These are phyloP conservation scores for Myocastor coypus DNA, from an alignment of 2,113 vertebrate species.

Conservation along the genomic window DNA sequence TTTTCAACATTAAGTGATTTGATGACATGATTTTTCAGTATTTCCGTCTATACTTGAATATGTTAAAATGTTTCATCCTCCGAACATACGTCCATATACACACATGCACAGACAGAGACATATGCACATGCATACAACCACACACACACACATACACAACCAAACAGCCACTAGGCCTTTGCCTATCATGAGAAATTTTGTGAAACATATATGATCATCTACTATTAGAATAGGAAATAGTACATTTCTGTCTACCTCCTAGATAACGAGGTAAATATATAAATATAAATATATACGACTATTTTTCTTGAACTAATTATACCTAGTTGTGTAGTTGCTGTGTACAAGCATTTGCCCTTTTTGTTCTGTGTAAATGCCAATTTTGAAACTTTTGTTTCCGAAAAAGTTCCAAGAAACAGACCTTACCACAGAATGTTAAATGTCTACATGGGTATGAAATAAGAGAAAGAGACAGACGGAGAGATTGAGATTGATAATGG, in stretches of 20 bases:
- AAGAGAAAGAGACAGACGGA: neutral
- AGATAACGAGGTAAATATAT: neutral
- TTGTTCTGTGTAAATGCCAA: neutral
- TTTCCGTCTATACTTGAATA: conserved; percentile 13
- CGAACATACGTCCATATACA: neutral
- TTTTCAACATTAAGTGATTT: conserved; percentile 32
- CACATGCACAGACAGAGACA: no score
- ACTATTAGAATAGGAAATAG: neutral
- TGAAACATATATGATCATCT: neutral
- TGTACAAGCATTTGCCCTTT: neutral
- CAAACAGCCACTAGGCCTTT: neutral
- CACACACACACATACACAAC: no score
- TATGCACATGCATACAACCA: neutral
- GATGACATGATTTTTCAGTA: neutral
- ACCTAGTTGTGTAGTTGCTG: neutral
- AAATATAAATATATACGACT: neutral
- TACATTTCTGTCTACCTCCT: neutral
- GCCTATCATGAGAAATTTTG: neutral
- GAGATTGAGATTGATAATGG: neutral
- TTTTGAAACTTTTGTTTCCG: neutral
- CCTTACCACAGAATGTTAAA: neutral
- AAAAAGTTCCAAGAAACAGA: neutral
- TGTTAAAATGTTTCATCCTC: neutral
- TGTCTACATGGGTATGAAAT: neutral
- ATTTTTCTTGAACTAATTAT: neutral